Evolutionary conservation across 37 sponge, comb jelly and placozoan species (phyloP).

Genomic region (Theonella swinhoei): DNA sequence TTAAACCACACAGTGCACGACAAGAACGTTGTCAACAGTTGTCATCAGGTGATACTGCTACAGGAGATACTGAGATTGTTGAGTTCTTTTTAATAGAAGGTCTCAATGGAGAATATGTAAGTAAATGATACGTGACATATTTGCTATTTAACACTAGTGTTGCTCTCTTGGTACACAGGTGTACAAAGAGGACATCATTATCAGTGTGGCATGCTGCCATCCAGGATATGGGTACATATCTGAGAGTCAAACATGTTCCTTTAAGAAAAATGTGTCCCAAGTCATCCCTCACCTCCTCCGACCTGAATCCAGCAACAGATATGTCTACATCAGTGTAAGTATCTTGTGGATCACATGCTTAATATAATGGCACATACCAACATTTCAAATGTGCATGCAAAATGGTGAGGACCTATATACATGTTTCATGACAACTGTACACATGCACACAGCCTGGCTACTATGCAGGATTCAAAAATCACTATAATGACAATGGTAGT

Average conservation of each 20-base stretch:
- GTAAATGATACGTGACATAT: too few relatives aligned
- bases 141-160: too few relatives aligned
- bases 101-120: slow-evolving; percentile 4
- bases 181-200: too few relatives aligned
- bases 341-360: background rate
- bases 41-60: background rate
- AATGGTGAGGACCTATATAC: background rate
- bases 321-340: background rate
- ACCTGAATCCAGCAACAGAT: slow-evolving; percentile 12
- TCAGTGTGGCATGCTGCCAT: slow-evolving; percentile 36
- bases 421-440: background rate
- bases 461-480: background rate
- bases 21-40: too few relatives aligned
- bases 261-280: too few relatives aligned
- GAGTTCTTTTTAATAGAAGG: background rate
- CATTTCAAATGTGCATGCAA: too few relatives aligned
- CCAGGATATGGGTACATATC: slow-evolving; percentile 47
- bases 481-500: background rate
- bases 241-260: background rate
- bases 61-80: background rate
- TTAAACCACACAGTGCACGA: too few relatives aligned
- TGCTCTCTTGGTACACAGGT: too few relatives aligned
- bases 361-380: background rate
- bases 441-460: slow-evolving; percentile 1
- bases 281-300: slow-evolving; percentile 5